Conservation (phyloP, 2,888 invertebrate species). For the Drosophila stalkeri region DNA sequence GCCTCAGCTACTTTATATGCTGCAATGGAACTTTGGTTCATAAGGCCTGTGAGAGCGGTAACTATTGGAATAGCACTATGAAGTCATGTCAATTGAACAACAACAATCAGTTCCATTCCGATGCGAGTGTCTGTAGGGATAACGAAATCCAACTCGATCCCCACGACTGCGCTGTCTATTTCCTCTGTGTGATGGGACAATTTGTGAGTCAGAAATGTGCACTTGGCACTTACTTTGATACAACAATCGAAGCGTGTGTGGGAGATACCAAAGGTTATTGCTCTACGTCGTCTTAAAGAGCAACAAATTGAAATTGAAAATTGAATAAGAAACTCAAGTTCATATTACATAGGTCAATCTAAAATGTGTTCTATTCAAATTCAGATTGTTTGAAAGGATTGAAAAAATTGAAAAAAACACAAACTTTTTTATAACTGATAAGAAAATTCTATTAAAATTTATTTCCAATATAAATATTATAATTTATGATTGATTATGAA, state of each 20-base stretch:
- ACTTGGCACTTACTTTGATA: constrained; percentile 22
- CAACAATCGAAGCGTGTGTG: constrained; percentile 7
- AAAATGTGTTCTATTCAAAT: too few relatives aligned
- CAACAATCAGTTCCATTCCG: constrained; percentile 24
- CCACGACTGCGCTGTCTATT: constrained; percentile 46
- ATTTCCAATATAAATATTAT: too few relatives aligned
- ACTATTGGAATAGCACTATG: constrained; percentile 24
- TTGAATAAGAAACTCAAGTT: background rate
- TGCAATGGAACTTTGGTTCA: constrained; percentile 41
- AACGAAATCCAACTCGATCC: constrained; percentile 33
- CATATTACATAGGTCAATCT: too few relatives aligned
- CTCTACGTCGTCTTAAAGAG: background rate
- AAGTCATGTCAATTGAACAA: constrained; percentile 21
- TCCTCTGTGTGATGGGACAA: constrained; percentile 25
- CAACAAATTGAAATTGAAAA: background rate
- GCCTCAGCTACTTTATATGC: constrained; percentile 45
- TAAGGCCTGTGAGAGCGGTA: constrained; percentile 29
- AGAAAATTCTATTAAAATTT: too few relatives aligned
- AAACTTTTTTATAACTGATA: too few relatives aligned
- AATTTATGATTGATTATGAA: too few relatives aligned
- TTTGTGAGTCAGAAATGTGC: constrained; percentile 21
- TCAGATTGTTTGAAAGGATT: too few relatives aligned
- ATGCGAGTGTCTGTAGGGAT: constrained; percentile 27
- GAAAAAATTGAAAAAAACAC: too few relatives aligned
- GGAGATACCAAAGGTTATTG: constrained; percentile 30